phyloP scores from a whole-genome alignment of 2,797 vertebrate species.

The Dromococcyx pavoninus region DNA sequence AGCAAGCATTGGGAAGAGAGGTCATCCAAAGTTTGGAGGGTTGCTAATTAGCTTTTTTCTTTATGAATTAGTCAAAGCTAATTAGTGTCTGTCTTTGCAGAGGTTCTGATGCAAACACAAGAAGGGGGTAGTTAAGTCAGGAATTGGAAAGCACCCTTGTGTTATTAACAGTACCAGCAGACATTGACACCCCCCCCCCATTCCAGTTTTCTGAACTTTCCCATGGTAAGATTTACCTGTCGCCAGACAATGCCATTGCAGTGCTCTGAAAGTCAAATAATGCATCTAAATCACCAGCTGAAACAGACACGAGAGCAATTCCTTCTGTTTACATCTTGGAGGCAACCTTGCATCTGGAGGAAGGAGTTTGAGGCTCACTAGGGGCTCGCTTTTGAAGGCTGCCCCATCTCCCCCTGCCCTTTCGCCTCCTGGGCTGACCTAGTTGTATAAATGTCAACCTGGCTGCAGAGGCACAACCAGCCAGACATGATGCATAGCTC shows the following conservation, averaged over 20 bases:
- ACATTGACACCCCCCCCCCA: background rate
- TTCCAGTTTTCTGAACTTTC: background rate
- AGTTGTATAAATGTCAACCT: slow-evolving; percentile 34
- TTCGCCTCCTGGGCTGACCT: background rate
- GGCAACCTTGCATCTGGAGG: slow-evolving; percentile 9
- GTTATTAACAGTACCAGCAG: background rate
- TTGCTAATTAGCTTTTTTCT: slow-evolving; percentile 56
- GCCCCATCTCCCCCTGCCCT: background rate
- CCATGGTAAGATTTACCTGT: slow-evolving; percentile 14
- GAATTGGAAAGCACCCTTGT: slow-evolving; percentile 3
- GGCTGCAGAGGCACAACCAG: background rate
- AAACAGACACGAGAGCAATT: background rate
- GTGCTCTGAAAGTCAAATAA: background rate
- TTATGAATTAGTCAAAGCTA: slow-evolving; percentile 63
- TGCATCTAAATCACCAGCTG: background rate
- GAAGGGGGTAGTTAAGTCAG: background rate
- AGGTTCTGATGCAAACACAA: slow-evolving; percentile 7
- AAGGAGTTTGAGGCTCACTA: background rate
- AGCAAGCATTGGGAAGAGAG: background rate
- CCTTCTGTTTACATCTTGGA: slow-evolving; percentile 20
- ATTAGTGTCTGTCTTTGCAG: slow-evolving; percentile 28
- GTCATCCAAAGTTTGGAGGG: slow-evolving; percentile 50
- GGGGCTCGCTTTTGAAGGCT: background rate
- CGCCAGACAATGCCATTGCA: background rate
- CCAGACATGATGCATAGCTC: background rate